These are phyloP conservation scores for Nyctereutes procyonoides DNA, from an alignment of 2,113 vertebrate genomes.

Conservation along the genomic window DNA sequence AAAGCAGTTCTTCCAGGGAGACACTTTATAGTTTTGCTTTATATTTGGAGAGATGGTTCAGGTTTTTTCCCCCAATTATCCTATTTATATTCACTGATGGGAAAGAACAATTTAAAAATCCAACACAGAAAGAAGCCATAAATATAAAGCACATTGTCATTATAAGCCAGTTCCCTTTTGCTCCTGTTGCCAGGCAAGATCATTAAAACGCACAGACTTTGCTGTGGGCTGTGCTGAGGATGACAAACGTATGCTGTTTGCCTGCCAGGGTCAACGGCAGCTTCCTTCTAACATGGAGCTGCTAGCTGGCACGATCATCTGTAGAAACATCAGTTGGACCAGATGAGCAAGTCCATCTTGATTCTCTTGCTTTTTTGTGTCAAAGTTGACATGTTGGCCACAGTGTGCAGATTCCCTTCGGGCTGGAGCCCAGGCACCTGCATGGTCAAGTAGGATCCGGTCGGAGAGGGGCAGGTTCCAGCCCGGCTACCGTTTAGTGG, in stretches of 20 bases:
- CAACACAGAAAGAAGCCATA: neutral
- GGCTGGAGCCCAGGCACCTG: rapidly evolving
- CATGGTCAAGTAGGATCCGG: neutral
- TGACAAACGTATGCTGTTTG: rapidly evolving
- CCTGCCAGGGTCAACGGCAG: rapidly evolving
- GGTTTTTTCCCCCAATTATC: rapidly evolving
- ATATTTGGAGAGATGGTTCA: neutral
- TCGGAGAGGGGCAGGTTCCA: neutral
- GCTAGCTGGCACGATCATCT: rapidly evolving
- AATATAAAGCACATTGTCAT: rapidly evolving
- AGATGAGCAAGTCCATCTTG: rapidly evolving
- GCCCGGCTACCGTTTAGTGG: constrained; percentile 58
- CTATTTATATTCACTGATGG: rapidly evolving
- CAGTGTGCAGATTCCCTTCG: neutral
- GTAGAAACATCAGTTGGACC: rapidly evolving
- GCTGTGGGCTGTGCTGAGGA: rapidly evolving
- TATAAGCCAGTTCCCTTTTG: rapidly evolving
- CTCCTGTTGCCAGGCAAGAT: rapidly evolving
- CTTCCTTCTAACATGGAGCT: rapidly evolving
- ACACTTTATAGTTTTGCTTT: rapidly evolving
- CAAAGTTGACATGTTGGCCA: rapidly evolving
- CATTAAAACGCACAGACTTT: rapidly evolving
- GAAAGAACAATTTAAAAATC: neutral
- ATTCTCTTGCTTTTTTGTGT: neutral
- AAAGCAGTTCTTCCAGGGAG: neutral